phyloP scores from a whole-genome alignment of 2,797 vertebrate species.

The Lepilemur ruficaudatus region DNA sequence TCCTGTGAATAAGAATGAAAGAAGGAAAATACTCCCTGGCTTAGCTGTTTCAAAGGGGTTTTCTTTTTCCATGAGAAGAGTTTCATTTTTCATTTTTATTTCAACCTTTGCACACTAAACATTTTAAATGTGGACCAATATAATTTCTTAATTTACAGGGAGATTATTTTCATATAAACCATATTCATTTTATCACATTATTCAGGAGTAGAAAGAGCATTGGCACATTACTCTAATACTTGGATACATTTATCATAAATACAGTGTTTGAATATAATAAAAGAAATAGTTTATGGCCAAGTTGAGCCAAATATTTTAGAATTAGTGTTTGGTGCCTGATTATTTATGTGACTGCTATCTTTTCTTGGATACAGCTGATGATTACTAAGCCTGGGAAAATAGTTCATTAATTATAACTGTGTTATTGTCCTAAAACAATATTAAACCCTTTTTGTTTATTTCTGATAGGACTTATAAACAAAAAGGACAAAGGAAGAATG shows the following conservation, averaged over 20 bases:
- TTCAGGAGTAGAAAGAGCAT: constrained; percentile 26
- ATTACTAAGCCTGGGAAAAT: neutral
- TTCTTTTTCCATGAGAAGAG: neutral
- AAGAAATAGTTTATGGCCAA: neutral
- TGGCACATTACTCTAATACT: neutral
- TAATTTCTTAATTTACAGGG: constrained; percentile 13
- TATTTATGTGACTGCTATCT: neutral
- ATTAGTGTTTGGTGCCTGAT: neutral
- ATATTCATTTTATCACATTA: neutral
- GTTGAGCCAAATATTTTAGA: constrained; percentile 17
- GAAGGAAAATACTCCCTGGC: neutral
- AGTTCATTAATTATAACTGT: constrained; percentile 20
- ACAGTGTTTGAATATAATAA: neutral
- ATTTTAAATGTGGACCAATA: neutral
- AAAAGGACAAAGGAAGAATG: neutral
- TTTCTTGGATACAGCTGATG: neutral
- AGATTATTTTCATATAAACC: constrained; percentile 15
- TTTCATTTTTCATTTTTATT: constrained; percentile 46
- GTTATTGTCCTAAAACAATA: neutral
- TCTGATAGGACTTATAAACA: neutral
- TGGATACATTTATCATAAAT: constrained; percentile 8
- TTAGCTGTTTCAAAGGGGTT: neutral
- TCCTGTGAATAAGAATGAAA: neutral
- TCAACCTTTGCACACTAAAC: neutral
- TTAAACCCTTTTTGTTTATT: neutral